Evolutionary conservation across 1,140 invertebrate genomes (phyloP).

Genomic region (Anagrus nilaparvatae): DNA sequence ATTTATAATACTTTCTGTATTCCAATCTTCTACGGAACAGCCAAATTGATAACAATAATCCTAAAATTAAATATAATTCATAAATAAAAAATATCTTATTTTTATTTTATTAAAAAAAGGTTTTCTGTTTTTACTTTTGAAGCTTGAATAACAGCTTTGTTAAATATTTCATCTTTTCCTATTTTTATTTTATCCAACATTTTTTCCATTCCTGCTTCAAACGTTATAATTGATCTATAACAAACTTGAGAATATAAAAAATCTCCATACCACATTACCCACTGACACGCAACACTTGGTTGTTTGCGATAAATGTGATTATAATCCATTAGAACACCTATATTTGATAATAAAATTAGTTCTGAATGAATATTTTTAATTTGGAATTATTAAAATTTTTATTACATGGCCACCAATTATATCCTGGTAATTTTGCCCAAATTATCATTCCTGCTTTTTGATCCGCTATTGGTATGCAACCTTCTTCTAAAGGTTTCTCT

Average conservation of each 20-base stretch:
- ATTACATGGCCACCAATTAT: constrained; percentile 36
- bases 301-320: constrained; percentile 31
- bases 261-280: constrained; percentile 39
- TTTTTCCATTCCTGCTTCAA: constrained; percentile 14
- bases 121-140: constrained; percentile 20
- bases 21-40: constrained; percentile 25
- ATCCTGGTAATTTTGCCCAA: constrained; percentile 33
- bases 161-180: constrained; percentile 10
- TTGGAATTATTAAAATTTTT: neutral
- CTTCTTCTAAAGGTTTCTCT: constrained; percentile 9
- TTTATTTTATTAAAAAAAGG: neutral
- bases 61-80: constrained; percentile 16
- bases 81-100: neutral
- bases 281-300: constrained; percentile 34
- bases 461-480: constrained; percentile 24
- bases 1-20: constrained; percentile 20
- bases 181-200: constrained; percentile 12
- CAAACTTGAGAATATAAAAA: constrained; percentile 28
- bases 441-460: constrained; percentile 31
- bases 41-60: constrained; percentile 28
- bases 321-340: constrained; percentile 35
- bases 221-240: constrained; percentile 8
- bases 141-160: constrained; percentile 25
- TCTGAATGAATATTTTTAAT: neutral
- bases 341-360: neutral